A percentile compares a stretch with the other conserved stretches of the same genome.
These are phyloP conservation scores for Sander vitreus DNA, from an alignment of 2,113 vertebrate genomes.

Conservation along the genomic window DNA sequence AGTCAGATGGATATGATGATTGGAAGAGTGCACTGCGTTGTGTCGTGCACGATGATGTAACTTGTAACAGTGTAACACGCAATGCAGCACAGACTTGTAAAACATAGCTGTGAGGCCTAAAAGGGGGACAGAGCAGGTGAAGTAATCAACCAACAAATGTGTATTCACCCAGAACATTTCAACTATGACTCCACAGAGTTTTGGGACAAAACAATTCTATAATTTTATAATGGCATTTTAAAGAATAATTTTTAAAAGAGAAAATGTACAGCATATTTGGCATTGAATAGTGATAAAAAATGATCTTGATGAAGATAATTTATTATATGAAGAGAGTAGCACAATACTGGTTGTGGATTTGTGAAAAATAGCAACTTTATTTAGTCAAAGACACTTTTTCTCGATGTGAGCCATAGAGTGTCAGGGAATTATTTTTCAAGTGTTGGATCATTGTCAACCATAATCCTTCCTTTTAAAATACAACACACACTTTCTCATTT, in stretches of 20 bases:
- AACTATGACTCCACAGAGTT: not conserved
- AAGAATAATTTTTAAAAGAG: not conserved
- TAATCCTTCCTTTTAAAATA: not conserved
- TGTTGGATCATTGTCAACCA: not conserved
- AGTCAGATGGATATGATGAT: slow-evolving; percentile 33
- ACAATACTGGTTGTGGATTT: not conserved
- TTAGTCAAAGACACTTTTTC: not conserved
- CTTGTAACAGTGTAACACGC: not conserved
- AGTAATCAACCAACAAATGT: not conserved
- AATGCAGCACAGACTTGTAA: not conserved
- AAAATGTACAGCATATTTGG: not conserved
- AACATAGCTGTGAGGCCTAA: not conserved
- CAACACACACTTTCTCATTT: not conserved
- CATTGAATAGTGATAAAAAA: not conserved
- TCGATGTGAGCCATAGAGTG: not conserved
- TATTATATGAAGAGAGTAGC: not conserved
- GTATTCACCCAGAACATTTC: not conserved
- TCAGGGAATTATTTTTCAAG: not conserved
- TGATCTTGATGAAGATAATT: not conserved
- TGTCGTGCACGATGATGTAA: slow-evolving; percentile 46
- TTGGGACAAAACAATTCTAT: not conserved
- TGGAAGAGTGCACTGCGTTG: slow-evolving; percentile 26
- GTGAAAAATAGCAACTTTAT: not conserved
- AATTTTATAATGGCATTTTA: not conserved
- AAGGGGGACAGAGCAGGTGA: not conserved